Conservation (phyloP, 64 coral and sea anemone species). For the Montipora capricornis region DNA sequence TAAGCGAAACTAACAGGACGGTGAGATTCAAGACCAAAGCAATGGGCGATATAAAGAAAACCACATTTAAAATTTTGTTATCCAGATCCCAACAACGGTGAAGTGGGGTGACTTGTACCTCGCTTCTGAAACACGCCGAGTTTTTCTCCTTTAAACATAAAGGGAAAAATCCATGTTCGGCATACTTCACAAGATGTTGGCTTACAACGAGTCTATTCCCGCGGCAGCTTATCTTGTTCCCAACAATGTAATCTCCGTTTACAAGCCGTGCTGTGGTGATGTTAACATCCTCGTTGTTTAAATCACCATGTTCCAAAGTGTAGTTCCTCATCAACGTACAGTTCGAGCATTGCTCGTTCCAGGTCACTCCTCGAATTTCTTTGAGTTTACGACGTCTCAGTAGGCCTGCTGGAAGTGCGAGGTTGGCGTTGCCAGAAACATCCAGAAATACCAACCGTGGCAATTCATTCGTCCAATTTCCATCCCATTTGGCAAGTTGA, state of each 20-base stretch:
- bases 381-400: constrained; percentile 62
- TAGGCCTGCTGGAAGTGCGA: neutral
- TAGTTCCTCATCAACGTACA: constrained; percentile 61
- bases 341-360: constrained; percentile 68
- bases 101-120: constrained; percentile 58
- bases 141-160: constrained; percentile 52
- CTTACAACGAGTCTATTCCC: constrained; percentile 35
- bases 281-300: neutral
- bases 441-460: constrained; percentile 39
- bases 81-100: constrained; percentile 81
- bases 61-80: constrained; percentile 72
- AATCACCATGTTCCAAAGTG: constrained; percentile 1
- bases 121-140: constrained; percentile 42
- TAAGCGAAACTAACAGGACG: constrained; percentile 53
- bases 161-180: constrained; percentile 62
- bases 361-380: constrained; percentile 74
- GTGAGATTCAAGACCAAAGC: constrained; percentile 66
- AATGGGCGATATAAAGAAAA: constrained; percentile 55
- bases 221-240: constrained; percentile 60
- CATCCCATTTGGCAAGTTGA: neutral
- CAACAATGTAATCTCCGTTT: constrained; percentile 15
- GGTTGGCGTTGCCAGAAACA: constrained; percentile 5
- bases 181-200: constrained; percentile 22
- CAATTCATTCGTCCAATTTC: neutral
- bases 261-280: neutral